Base-by-base conservation (phyloP, 1,140 invertebrate genomes). In the Fopius arisanus region DNA sequence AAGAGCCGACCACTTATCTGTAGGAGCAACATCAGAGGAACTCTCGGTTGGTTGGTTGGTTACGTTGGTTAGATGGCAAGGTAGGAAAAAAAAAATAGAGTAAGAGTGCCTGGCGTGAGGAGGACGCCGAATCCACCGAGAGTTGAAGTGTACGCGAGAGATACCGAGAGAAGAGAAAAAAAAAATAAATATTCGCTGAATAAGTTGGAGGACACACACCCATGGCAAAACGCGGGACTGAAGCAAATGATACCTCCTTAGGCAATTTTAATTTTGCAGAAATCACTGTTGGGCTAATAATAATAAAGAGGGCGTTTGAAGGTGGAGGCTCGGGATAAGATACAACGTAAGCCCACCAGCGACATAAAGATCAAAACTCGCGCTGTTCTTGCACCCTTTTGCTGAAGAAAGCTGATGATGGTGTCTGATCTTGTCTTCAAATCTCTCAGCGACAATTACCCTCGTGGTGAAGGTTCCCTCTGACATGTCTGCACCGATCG, bases 211-310 rank as follows among this genome's bases (percentile, higher is more conserved):
- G 40, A 28, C 37, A 65, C 66, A 72, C 37, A 43, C 54, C 63
- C 43, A n/a, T 48, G n/a, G 65, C 78, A 77, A 67, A 41, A 77
- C 73, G 78, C 77, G 78, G 75, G 78, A 78, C 75, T 80, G 77
- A 81, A 78, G 83, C 81, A 83, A 87, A 86, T 84, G 83, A 85
- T 85, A 86, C 82, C 82, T 86, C 86, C 86, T 87, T 86, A 83
- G 86, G 86, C 85, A 85, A 86, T 87, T 87, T 87, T 87, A 87
- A 86, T 87, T 87, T 87, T 86, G 79, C 84, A 86, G 82, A 84
- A 87, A 87, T 87, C 85, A 86, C 83, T 85, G 84, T 82, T 86
- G 83, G 82, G 81, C 84, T 87, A 87, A 87, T 87, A 87, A 86
- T 83, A 85, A 87, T 85, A 83, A 87, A 86, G 83, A 86, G 80